Conservation (phyloP, 2,113 vertebrate species). For the Rhombomys opimus region DNA sequence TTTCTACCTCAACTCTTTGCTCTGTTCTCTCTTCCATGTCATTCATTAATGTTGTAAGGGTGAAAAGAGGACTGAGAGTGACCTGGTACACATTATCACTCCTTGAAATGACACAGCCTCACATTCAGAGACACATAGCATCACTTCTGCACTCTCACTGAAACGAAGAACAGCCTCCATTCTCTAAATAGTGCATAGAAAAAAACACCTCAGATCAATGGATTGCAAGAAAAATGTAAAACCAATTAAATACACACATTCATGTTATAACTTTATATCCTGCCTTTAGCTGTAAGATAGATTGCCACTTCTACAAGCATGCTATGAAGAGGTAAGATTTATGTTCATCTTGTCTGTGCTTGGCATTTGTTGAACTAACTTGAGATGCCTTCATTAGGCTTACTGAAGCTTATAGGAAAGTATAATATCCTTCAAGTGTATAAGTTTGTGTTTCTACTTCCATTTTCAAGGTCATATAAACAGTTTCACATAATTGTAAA, state of each 20-base stretch:
- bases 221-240: conserved; percentile 25
- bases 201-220: conserved; percentile 27
- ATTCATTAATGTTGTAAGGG: background rate
- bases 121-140: background rate
- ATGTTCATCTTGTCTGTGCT: background rate
- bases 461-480: conserved; percentile 57
- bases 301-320: background rate
- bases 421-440: background rate
- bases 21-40: background rate
- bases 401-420: conserved; percentile 25
- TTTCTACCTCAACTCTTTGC: background rate
- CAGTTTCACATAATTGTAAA: conserved; percentile 39
- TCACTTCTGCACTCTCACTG: conserved; percentile 12
- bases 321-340: conserved; percentile 6
- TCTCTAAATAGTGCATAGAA: conserved; percentile 1
- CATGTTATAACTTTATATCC: conserved; percentile 28
- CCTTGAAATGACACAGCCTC: background rate
- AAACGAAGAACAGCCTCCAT: conserved; percentile 35
- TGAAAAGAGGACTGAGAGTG: background rate
- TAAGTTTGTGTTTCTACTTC: background rate
- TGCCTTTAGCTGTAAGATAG: conserved; percentile 29
- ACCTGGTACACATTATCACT: background rate
- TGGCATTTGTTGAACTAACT: conserved; percentile 32
- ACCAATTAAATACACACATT: conserved; percentile 50
- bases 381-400: conserved; percentile 15